Percentiles rank a stretch among this genome's conserved stretches.
These are phyloP conservation scores for Linurgus olivaceus DNA, from an alignment of 2,797 vertebrate genomes.

Conservation along the genomic window DNA sequence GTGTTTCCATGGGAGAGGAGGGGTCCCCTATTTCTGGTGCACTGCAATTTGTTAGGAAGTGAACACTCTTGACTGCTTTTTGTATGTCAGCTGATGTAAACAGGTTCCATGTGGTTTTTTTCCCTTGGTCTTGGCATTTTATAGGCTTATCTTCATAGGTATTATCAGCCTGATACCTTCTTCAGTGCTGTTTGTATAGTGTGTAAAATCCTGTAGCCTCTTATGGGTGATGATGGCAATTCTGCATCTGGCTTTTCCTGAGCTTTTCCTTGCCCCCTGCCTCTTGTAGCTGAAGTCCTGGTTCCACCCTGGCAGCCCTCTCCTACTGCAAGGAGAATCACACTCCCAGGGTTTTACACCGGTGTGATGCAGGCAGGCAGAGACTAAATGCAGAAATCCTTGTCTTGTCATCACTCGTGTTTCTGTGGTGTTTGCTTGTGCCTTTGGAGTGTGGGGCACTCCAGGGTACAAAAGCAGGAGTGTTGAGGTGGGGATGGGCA, in stretches of 20 bases:
- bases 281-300: not conserved
- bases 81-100: not conserved
- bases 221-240: not conserved
- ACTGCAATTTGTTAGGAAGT: not conserved
- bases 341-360: not conserved
- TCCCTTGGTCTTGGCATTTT: not conserved
- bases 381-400: not conserved
- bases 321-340: not conserved
- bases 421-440: not conserved
- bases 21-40: not conserved
- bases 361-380: not conserved
- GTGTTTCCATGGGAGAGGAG: not conserved
- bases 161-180: not conserved
- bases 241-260: not conserved
- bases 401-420: not conserved
- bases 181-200: not conserved
- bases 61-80: not conserved
- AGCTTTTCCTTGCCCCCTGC: not conserved
- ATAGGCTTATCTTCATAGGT: not conserved
- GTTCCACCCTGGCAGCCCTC: not conserved
- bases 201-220: not conserved
- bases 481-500: fast-evolving
- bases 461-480: not conserved
- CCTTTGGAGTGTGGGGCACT: not conserved
- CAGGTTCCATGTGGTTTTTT: not conserved